Evolutionary conservation across 2,888 invertebrate species (phyloP), one percentile per base, ranked within the genome.

Genomic region (Axea sp.): DNA sequence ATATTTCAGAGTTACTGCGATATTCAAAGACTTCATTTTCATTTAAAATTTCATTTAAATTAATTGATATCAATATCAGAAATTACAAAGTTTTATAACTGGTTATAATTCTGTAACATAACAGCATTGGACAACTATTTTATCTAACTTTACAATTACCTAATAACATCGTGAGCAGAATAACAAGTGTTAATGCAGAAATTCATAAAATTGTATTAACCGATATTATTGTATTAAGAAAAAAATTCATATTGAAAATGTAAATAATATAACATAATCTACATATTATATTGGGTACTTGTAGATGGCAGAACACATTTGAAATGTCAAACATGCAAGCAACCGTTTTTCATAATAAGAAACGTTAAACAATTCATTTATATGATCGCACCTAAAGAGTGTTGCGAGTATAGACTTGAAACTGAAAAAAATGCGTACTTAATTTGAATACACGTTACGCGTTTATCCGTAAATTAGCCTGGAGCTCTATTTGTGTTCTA

Each of bases 401-500:
- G 30, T 47, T 30, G 30, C 24, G 30, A 17, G 8, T 24, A 39
- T 7, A 5, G 15, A 4, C 28, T 49, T 39, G 62, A 31, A 12
- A 24, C 30, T 24, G 31, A 3, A 60, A 53, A 69, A 72, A 57
- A n/a, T 49, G 64, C 55, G 62, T 57, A 24, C 30, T 45, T 15
- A 72, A 64, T 72, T 47, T 57, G 49, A 64, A 71, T 53, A 41
- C 35, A 43, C 19, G 22, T 30, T 39, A 24, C 7, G 11, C 33
- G 53, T 37, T 57, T 31, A 43, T 39, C 17, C n/a, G 2, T n/a
- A 41, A 62, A 31, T 9, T 62, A 26, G 24, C 39, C 30, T 6
- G 26, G 22, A 31, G 26, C 30, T 35, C 51, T 45, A 30, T 62
- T 47, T 35, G 41, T 59, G 80, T 77, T 78, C 81, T 79, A 81